Base-by-base conservation (phyloP, 2,888 invertebrate genomes). In the Leucoptera coffeella region DNA sequence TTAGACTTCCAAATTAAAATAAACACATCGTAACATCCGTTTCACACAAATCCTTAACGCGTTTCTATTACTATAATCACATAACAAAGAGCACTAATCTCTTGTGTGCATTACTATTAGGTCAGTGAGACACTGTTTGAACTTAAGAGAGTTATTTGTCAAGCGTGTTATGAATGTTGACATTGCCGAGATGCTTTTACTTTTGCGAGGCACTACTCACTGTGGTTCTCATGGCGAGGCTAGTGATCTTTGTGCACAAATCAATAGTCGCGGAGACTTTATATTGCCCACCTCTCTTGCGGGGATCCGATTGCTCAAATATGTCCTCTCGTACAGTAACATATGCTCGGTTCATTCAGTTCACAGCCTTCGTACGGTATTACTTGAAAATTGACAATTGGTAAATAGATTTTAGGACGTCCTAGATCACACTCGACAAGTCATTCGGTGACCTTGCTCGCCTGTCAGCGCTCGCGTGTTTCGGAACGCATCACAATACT, bases 191-290 rank as follows among this genome's bases (percentile, higher is more conserved):
- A 37, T 40, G 38, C 47, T 44, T 60, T 59, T 56, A 54, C 56
- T 54, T 47, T 49, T 40, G 37, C 13, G 27, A 22, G 30, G 32
- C 33, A 39, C 38, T 46, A 67, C 67, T 65, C 47, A 69, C 67
- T 62, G 58, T 57, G 45, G 47, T 52, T 45, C 50, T 58, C 67
- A 65, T 65, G 50, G 39, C 44, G 47, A 40, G 36, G 42, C 38
- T 38, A 43, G 45, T 45, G 40, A 42, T 45, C 47, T 59, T 54
- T 61, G 52, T 49, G 45, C 37, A 35, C 36, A 34, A 34, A 30
- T 39, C 33, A 26, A 34, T 36, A 36, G 36, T 36, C 39, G 42
- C 39, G 35, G 41, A 37, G 47, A 47, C 64, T 55, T 67, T 27
- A 27, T 27, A 27, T 65, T 64, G 64, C 41, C 34, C 40, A 32